Evolutionary conservation across 2,113 vertebrate species (phyloP).

Genomic region (Actenoides hombroni): DNA sequence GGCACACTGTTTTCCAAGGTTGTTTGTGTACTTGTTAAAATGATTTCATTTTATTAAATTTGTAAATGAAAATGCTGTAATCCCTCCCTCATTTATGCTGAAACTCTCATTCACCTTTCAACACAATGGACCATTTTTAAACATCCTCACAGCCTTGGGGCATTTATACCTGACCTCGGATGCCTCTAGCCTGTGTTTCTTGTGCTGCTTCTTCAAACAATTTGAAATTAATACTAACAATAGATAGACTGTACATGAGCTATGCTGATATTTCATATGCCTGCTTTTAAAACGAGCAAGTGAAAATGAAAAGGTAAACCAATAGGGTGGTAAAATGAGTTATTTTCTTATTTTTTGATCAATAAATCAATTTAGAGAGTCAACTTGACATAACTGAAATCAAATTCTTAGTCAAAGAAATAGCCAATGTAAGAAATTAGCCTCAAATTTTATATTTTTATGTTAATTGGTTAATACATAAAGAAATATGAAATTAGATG

Average conservation of each 20-base stretch:
- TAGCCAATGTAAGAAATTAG: slow-evolving; percentile 3
- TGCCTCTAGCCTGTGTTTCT: neutral
- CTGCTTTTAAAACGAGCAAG: neutral
- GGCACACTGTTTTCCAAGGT: neutral
- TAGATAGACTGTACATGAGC: neutral
- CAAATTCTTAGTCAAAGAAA: neutral
- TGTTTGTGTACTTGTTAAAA: neutral
- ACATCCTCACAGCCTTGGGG: neutral
- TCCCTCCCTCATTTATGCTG: neutral
- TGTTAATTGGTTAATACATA: neutral
- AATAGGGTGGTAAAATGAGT: neutral
- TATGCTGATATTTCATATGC: neutral
- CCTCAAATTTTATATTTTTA: neutral
- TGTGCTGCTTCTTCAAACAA: neutral
- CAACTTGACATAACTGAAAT: neutral
- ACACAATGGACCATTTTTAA: neutral
- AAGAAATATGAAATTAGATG: neutral
- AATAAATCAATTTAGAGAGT: neutral
- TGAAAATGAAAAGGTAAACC: neutral
- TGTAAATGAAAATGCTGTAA: neutral
- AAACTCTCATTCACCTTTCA: neutral
- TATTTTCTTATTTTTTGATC: neutral
- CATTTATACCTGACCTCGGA: neutral
- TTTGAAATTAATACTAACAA: neutral
- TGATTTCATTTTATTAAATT: neutral